phyloP scores from a whole-genome alignment of 2,888 invertebrate genomes.

The Caenorhabditis doughertyi region DNA sequence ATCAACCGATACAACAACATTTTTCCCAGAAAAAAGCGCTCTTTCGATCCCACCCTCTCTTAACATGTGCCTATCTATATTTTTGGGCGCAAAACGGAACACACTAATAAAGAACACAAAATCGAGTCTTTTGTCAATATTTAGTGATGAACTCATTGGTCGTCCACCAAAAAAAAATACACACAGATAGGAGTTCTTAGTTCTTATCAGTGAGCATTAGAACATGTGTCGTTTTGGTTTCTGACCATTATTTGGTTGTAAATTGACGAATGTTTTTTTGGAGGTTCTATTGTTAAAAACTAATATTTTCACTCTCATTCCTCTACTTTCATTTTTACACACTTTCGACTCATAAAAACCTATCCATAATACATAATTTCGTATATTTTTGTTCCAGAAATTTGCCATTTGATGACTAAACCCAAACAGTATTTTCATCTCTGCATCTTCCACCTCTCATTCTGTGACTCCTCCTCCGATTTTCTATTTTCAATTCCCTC shows the following conservation, averaged over 20 bases:
- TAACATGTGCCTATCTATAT: not conserved
- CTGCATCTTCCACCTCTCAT: no score
- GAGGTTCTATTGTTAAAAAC: no score
- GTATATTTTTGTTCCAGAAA: no score
- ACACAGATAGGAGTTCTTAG: not conserved
- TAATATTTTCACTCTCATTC: no score
- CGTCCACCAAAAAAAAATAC: constrained; percentile 1
- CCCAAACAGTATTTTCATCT: no score
- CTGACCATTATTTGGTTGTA: no score
- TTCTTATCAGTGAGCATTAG: not conserved
- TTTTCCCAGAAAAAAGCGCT: not conserved
- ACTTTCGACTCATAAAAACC: no score
- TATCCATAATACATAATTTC: no score
- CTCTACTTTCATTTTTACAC: no score
- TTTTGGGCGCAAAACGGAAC: not conserved
- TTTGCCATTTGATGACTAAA: no score
- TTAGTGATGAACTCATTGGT: constrained; percentile 24
- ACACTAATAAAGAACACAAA: constrained; percentile 8
- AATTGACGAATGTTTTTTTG: no score
- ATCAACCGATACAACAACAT: no score
- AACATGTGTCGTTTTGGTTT: not conserved
- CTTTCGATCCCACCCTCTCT: not conserved
- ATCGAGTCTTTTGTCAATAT: constrained; percentile 39
- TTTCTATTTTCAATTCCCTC: not conserved
- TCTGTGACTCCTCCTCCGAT: not conserved